Conservation (phyloP, 2,888 invertebrate species). For the Timema cristinae region DNA sequence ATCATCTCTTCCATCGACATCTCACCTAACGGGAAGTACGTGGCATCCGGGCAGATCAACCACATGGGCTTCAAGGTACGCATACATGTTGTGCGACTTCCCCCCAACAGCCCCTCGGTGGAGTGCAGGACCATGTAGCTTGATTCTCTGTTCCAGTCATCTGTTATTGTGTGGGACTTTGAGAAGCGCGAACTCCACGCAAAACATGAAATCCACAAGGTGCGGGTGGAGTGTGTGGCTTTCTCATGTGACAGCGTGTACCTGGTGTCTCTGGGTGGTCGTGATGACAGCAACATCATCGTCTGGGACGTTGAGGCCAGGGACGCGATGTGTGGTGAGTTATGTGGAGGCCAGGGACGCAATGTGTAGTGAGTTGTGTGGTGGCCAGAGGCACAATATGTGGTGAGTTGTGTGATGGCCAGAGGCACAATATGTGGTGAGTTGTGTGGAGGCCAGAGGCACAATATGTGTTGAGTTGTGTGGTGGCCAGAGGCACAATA, state of each 20-base stretch:
- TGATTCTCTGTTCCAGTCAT: constrained; percentile 48
- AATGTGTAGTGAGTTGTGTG: too few species aligned
- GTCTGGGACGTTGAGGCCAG: constrained; percentile 71
- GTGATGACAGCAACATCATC: constrained; percentile 84
- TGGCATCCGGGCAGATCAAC: constrained; percentile 88
- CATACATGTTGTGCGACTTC: not conserved
- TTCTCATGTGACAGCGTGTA: constrained; percentile 79
- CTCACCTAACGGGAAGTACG: constrained; percentile 67
- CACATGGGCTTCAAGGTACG: constrained; percentile 82
- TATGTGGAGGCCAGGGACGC: too few species aligned
- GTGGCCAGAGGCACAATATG: constrained; percentile 55
- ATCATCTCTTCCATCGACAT: constrained; percentile 71
- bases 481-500: too few species aligned
- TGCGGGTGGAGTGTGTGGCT: constrained; percentile 77
- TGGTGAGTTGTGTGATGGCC: constrained; percentile 45
- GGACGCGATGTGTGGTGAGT: constrained; percentile 57
- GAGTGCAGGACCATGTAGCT: not conserved
- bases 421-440: too few species aligned
- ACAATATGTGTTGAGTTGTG: constrained; percentile 56
- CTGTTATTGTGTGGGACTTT: constrained; percentile 85
- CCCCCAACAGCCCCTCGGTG: too few species aligned
- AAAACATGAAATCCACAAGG: constrained; percentile 81
- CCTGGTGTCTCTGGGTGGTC: constrained; percentile 81
- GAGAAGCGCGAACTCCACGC: constrained; percentile 57
- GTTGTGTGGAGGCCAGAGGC: constrained; percentile 52